These are phyloP conservation scores for Scortum barcoo DNA, from an alignment of 2,113 vertebrate genomes.

Conservation along the genomic window DNA sequence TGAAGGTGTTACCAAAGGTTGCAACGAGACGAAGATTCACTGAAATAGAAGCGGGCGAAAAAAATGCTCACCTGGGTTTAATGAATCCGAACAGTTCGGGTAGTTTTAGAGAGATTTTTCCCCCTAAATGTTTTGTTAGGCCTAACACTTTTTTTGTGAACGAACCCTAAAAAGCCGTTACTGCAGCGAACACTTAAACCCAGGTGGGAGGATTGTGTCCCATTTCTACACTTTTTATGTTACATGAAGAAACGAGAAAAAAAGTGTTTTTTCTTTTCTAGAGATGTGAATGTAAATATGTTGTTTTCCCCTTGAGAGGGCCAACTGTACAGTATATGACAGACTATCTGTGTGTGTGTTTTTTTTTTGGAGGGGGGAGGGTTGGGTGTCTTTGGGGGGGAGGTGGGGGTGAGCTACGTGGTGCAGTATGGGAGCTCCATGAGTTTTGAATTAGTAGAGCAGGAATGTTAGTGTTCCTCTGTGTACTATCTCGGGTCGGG, in stretches of 20 bases:
- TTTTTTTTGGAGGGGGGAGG: conserved; percentile 31
- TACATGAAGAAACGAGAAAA: conserved; percentile 45
- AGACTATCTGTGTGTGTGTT: conserved; percentile 58
- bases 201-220: conserved; percentile 46
- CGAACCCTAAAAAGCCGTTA: conserved; percentile 1
- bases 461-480: conserved; percentile 74
- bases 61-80: conserved; percentile 47
- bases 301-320: conserved; percentile 58
- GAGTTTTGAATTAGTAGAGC: conserved; percentile 68
- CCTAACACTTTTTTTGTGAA: not conserved
- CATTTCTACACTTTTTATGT: conserved; percentile 57
- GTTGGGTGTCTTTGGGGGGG: not conserved
- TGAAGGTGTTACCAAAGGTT: conserved; percentile 78
- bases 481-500: conserved; percentile 65
- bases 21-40: conserved; percentile 55
- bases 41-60: conserved; percentile 49
- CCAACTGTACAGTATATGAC: conserved; percentile 73
- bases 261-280: conserved; percentile 47
- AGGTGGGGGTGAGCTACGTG: conserved; percentile 24
- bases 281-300: conserved; percentile 83
- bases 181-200: conserved; percentile 20
- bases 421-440: conserved; percentile 65
- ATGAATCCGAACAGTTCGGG: not conserved
- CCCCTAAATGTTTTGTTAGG: conserved; percentile 2
- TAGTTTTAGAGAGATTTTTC: not conserved